A percentile compares a stretch with the other conserved stretches of the same genome.
These are phyloP conservation scores for Clarias batrachus DNA, from an alignment of 2,113 vertebrate genomes.

Conservation along the genomic window DNA sequence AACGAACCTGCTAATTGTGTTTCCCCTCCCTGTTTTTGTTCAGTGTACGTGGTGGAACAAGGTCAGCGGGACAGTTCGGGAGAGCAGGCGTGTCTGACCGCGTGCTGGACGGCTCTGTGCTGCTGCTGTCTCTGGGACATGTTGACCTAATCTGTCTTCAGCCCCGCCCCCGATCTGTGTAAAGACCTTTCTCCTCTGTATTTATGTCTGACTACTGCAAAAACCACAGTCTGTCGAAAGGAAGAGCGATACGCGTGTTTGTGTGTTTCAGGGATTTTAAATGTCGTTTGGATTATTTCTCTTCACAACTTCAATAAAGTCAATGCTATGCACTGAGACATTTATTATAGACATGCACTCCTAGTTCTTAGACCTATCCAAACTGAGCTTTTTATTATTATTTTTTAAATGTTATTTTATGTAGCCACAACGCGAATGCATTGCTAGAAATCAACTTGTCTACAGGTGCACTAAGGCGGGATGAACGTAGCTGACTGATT, in stretches of 20 bases:
- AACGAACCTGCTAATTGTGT: neutral
- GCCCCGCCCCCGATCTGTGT: neutral
- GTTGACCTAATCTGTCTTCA: slow-evolving; percentile 71
- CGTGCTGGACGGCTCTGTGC: slow-evolving; percentile 85
- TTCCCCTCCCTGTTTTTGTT: neutral
- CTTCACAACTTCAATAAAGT: slow-evolving; percentile 31
- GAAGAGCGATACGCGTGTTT: slow-evolving; percentile 18
- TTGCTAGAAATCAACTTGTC: neutral
- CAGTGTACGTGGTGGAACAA: slow-evolving; percentile 82
- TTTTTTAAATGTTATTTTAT: slow-evolving; percentile 26
- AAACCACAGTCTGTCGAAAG: neutral
- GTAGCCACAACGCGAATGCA: slow-evolving; percentile 5
- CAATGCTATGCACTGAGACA: slow-evolving; percentile 42
- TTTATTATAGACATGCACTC: slow-evolving; percentile 32
- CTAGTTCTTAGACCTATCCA: slow-evolving; percentile 25
- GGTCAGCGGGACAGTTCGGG: slow-evolving; percentile 75
- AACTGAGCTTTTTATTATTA: neutral
- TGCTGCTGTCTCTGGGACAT: slow-evolving; percentile 91
- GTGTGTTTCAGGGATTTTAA: slow-evolving; percentile 29
- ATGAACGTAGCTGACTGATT: neutral
- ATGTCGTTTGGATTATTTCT: slow-evolving; percentile 12
- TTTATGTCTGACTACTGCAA: slow-evolving; percentile 44
- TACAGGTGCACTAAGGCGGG: neutral
- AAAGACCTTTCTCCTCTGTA: slow-evolving; percentile 27
- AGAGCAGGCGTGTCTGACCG: slow-evolving; percentile 78